Evolutionary conservation across 2,888 invertebrate genomes (phyloP).

Genomic region (Argyresthia albistria): DNA sequence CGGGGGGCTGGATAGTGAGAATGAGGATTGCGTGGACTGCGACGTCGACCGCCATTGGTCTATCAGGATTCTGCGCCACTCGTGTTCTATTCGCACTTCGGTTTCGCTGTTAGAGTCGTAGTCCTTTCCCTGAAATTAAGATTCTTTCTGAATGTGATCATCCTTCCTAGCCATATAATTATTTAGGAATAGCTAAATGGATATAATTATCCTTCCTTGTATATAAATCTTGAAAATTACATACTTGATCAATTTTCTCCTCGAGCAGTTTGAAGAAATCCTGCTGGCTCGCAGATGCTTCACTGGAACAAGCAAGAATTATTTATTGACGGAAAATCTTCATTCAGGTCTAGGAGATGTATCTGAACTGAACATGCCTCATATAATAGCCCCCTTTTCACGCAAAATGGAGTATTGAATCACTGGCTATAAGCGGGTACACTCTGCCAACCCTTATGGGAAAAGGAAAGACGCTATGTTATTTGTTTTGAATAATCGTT

Average conservation of each 20-base stretch:
- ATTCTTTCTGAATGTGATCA: not conserved
- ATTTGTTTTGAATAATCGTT: no score
- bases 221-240: no score
- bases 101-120: slow-evolving; percentile 85
- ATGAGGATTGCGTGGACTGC: slow-evolving; percentile 44
- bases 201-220: not conserved
- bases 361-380: no score
- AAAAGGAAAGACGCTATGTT: no score
- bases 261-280: slow-evolving; percentile 95
- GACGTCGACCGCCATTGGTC: slow-evolving; percentile 86
- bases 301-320: slow-evolving; percentile 63
- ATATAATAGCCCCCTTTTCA: no score
- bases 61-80: slow-evolving; percentile 77
- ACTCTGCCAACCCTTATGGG: no score
- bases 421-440: no score
- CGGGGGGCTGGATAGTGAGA: slow-evolving; percentile 43
- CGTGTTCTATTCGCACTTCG: slow-evolving; percentile 78
- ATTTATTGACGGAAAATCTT: not conserved
- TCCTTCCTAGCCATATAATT: not conserved
- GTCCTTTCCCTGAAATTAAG: slow-evolving; percentile 79
- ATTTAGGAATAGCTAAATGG: not conserved
- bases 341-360: no score
- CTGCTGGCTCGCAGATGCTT: slow-evolving; percentile 90
- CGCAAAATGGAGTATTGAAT: no score
- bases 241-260: slow-evolving; percentile 90